Evolutionary conservation across 64 coral and sea anemone genomes (phyloP), one percentile per base, ranked within the genome.

Genomic region (Hydrozoanthus tunicans): DNA sequence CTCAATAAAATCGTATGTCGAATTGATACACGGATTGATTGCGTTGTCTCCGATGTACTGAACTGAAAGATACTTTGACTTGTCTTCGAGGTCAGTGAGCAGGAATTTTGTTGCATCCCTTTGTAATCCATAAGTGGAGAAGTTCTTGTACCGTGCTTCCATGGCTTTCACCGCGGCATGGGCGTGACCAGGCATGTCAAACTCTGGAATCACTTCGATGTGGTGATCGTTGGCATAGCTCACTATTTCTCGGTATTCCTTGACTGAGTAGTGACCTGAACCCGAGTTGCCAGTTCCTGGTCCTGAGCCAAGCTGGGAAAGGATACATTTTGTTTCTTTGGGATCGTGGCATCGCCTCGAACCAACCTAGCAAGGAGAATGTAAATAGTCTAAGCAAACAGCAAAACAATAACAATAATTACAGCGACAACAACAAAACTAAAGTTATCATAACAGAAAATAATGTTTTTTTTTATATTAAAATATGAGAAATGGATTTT

Each of bases 131-230:
- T 82, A 73, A 11, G 79, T 79, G 25, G 66, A 77, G 4, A 78
- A 92, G 20, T 94, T 92, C 58, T 88, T 90, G 25, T 94, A 92
- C 25, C 96, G 85, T 4, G 86, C 90, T 55, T 98, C 79, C 96
- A 95, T 98, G 5, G 93, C 91, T 78, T 93, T 94, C 4, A 98
- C 93, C 0, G 88, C 96, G 6, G 96, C 96, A 68, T 98, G 96
- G 3, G 85, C 91, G 20, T 98, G 96, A 13, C 96, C 96, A 32
- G 96, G 93, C 93, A 98, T 98, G 69, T 98, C 96, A 75, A 98
- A 98, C 79, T 98, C 96, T 3, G 96, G 96, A 55, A 98, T 95
- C 4, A 98, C 86, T 81, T 95, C 91, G 12, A 98, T 75, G 81
- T 95, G 96, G 43, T 89, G 58, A 43, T 90, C 82, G 11, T 93